These are phyloP conservation scores for Oreochromis grahami DNA, from an alignment of 2,797 vertebrate genomes.

Conservation along the genomic window DNA sequence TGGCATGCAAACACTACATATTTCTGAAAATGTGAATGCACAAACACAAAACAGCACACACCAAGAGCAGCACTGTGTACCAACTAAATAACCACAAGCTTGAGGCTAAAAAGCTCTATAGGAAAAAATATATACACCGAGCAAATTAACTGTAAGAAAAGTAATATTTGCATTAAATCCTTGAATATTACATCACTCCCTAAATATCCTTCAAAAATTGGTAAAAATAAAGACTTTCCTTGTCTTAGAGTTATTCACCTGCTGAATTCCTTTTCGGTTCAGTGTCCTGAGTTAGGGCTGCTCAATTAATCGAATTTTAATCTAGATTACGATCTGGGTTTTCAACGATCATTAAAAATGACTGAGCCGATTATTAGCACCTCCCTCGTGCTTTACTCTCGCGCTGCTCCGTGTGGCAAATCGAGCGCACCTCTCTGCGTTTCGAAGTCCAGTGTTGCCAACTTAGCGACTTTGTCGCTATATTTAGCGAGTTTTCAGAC, in stretches of 20 bases:
- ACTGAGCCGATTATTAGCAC: too few species aligned
- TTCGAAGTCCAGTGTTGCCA: too few species aligned
- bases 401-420: too few species aligned
- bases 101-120: neutral
- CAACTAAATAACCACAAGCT: neutral
- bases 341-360: too few species aligned
- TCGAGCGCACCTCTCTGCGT: too few species aligned
- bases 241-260: neutral
- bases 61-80: neutral
- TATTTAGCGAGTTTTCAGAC: too few species aligned
- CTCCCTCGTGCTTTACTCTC: too few species aligned
- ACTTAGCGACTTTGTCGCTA: too few species aligned
- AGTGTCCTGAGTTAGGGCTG: neutral
- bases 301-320: too few species aligned
- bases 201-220: neutral
- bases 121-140: neutral
- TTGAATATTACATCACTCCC: neutral
- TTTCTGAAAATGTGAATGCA: neutral
- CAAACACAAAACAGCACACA: neutral
- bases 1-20: slow-evolving; percentile 16
- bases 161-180: neutral
- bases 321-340: too few species aligned
- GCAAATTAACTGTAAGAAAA: neutral
- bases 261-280: slow-evolving; percentile 10
- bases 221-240: neutral